phyloP scores from a whole-genome alignment of 2,113 vertebrate species.

The Odocoileus hemionus region DNA sequence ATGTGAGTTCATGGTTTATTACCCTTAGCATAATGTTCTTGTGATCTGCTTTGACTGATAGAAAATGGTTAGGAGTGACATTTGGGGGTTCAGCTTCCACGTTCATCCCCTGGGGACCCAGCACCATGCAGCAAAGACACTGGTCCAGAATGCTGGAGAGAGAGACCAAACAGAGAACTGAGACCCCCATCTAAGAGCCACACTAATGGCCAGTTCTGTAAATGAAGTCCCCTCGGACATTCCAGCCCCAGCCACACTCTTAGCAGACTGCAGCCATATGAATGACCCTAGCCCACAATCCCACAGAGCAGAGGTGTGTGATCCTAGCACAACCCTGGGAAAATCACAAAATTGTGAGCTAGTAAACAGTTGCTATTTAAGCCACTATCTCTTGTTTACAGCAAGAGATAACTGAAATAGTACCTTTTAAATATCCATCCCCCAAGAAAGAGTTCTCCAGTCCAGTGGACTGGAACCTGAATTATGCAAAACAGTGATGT shows the following conservation, averaged over 20 bases:
- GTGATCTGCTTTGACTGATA: background rate
- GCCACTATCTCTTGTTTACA: background rate
- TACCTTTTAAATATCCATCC: background rate
- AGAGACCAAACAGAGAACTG: background rate
- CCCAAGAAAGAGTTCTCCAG: background rate
- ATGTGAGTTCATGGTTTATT: background rate
- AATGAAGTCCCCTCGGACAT: rapidly evolving
- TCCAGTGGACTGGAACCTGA: background rate
- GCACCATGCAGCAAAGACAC: rapidly evolving
- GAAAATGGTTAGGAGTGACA: background rate
- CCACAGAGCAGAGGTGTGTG: rapidly evolving
- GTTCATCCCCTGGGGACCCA: too few relatives aligned
- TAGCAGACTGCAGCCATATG: background rate
- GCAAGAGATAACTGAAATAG: background rate
- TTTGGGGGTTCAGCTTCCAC: background rate
- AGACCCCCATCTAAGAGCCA: background rate
- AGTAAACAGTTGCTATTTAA: background rate
- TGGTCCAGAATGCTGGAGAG: background rate
- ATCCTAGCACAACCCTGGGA: background rate
- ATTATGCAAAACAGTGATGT: background rate
- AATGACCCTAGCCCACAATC: background rate
- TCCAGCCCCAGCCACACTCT: background rate
- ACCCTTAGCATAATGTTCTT: too few relatives aligned
- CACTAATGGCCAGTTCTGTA: rapidly evolving
- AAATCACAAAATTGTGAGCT: background rate